Evolutionary conservation across 2,888 invertebrate genomes (phyloP).

Genomic region (Anarsia innoxiella): DNA sequence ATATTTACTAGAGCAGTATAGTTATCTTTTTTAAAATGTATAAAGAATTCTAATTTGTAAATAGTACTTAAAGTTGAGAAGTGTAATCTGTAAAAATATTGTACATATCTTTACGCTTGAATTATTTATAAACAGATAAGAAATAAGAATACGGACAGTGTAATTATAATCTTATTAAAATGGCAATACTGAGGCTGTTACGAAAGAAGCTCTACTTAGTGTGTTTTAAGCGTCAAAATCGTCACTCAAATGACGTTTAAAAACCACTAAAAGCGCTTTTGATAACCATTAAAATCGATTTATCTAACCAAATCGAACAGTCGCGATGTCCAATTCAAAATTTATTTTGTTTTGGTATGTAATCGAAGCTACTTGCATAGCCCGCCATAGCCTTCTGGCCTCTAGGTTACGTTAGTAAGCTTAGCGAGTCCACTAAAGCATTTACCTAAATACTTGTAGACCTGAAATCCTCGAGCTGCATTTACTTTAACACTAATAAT

Average conservation of each 20-base stretch:
- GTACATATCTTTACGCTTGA: slow-evolving; percentile 75
- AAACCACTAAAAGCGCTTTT: no score
- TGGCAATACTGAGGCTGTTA: slow-evolving; percentile 15
- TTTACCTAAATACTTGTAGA: slow-evolving; percentile 41
- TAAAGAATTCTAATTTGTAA: slow-evolving; percentile 75
- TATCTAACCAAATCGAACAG: slow-evolving; percentile 11
- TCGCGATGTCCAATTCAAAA: slow-evolving; percentile 10
- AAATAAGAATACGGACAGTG: slow-evolving; percentile 42
- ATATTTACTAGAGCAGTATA: slow-evolving; percentile 68
- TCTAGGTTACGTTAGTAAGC: slow-evolving; percentile 59
- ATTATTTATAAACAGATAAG: slow-evolving; percentile 68
- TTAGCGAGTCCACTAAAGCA: slow-evolving; percentile 24
- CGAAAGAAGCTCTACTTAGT: no score
- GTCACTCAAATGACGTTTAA: no score
- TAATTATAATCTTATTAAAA: slow-evolving; percentile 32
- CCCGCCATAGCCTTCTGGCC: slow-evolving; percentile 45
- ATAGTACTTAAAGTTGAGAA: slow-evolving; percentile 66
- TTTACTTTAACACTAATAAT: slow-evolving; percentile 60
- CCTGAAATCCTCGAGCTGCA: slow-evolving; percentile 54
- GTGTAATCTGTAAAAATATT: slow-evolving; percentile 72
- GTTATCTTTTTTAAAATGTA: slow-evolving; percentile 73
- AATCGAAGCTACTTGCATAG: slow-evolving; percentile 16
- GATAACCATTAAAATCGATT: no score
- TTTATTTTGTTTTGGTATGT: slow-evolving; percentile 12
- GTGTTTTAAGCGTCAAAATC: no score